These are phyloP conservation scores for Gorsachius goisagi DNA, from an alignment of 2,113 vertebrate species.

Conservation along the genomic window DNA sequence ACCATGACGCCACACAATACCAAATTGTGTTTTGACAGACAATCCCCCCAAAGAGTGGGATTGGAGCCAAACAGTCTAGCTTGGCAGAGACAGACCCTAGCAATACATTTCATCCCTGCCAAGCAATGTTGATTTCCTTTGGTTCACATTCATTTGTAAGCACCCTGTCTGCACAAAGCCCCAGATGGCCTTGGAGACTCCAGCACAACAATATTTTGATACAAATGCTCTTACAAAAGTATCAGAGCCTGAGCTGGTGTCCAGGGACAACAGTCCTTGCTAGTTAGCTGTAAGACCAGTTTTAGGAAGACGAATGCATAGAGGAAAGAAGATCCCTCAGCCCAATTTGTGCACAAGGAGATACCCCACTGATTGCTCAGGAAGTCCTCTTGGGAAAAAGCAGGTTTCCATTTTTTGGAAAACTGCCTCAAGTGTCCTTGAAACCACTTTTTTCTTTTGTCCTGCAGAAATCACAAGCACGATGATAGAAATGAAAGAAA, in stretches of 20 bases:
- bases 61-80: constrained; percentile 46
- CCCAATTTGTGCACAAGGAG: background rate
- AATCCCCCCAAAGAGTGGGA: constrained; percentile 38
- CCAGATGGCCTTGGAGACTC: constrained; percentile 51
- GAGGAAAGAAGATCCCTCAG: background rate
- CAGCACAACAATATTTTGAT: constrained; percentile 56
- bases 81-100: constrained; percentile 62
- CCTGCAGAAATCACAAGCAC: background rate
- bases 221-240: constrained; percentile 56
- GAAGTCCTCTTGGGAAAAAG: background rate
- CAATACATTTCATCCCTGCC: constrained; percentile 53
- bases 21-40: constrained; percentile 57
- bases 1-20: constrained; percentile 8
- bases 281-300: background rate
- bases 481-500: background rate
- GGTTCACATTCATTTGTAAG: constrained; percentile 62
- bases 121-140: constrained; percentile 66
- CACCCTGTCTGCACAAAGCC: constrained; percentile 50
- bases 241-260: constrained; percentile 28
- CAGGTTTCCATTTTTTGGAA: background rate
- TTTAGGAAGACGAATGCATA: background rate
- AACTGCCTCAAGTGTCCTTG: background rate
- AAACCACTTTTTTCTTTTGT: background rate
- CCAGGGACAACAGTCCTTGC: background rate
- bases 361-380: background rate